These are phyloP conservation scores for Caenorhabditis tropicalis DNA, from an alignment of 1,140 invertebrate genomes.

Conservation along the genomic window DNA sequence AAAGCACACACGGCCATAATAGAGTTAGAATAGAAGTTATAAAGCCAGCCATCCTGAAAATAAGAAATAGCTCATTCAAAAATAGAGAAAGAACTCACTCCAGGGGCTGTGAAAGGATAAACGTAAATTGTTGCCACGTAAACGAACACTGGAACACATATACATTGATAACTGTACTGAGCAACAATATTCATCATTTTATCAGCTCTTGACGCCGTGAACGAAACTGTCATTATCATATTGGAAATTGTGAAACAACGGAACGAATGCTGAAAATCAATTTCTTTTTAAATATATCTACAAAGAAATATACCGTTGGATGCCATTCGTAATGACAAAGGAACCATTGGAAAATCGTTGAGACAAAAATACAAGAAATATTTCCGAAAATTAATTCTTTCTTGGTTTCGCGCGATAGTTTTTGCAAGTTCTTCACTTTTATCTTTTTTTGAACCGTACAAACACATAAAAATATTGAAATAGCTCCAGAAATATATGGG, in stretches of 20 bases:
- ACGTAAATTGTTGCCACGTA: background rate
- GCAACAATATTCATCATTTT: too few relatives aligned
- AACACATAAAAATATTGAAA: too few relatives aligned
- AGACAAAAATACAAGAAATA: too few relatives aligned
- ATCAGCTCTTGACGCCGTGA: too few relatives aligned
- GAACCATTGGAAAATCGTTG: background rate
- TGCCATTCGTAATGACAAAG: background rate
- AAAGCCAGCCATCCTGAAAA: constrained; percentile 2
- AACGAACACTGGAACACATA: background rate
- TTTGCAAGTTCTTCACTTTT: too few relatives aligned
- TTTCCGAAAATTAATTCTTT: too few relatives aligned
- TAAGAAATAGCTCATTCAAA: background rate
- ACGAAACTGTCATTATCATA: background rate
- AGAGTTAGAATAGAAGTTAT: background rate
- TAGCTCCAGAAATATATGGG: too few relatives aligned
- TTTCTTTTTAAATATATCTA: background rate
- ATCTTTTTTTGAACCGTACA: too few relatives aligned
- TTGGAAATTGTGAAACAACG: background rate
- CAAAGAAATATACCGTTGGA: background rate
- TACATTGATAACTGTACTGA: too few relatives aligned
- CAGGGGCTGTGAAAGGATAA: background rate
- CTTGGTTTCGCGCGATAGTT: too few relatives aligned
- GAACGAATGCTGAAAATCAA: background rate
- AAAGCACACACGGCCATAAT: background rate
- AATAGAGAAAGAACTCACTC: background rate